These are phyloP conservation scores for Cyphomyrus plagiostoma DNA, from an alignment of 2,113 vertebrate genomes.

Conservation along the genomic window DNA sequence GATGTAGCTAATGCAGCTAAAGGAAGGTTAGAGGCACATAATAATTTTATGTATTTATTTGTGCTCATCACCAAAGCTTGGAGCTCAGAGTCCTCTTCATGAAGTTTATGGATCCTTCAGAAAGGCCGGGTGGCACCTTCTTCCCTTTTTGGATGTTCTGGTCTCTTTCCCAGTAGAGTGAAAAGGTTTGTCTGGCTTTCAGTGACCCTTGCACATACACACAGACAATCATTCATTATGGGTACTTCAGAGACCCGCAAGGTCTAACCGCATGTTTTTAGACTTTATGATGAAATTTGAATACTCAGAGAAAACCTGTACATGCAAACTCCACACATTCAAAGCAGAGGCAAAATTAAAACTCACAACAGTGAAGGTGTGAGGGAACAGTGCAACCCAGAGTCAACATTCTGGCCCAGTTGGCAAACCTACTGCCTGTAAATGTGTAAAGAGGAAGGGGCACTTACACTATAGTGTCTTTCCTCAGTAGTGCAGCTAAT, in stretches of 20 bases:
- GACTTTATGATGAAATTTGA: background rate
- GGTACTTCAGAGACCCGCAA: background rate
- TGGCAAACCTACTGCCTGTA: background rate
- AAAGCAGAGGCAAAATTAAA: background rate
- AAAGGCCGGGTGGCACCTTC: constrained; percentile 77
- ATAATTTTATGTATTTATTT: background rate
- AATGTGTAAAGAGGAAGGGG: background rate
- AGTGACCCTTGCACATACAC: background rate
- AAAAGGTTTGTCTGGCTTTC: constrained; percentile 65
- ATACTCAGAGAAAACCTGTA: background rate
- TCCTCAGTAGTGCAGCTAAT: background rate
- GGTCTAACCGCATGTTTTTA: background rate
- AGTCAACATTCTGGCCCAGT: background rate
- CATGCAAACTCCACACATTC: background rate
- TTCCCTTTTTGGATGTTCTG: constrained; percentile 75
- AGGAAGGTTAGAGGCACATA: background rate
- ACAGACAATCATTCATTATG: background rate
- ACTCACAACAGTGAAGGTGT: background rate
- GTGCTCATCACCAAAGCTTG: constrained; percentile 71
- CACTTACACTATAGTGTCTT: background rate
- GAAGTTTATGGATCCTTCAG: constrained; percentile 80
- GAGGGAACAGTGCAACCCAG: background rate
- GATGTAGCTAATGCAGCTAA: background rate
- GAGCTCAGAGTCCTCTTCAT: constrained; percentile 62
- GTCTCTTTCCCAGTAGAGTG: constrained; percentile 68